Evolutionary conservation across 2,797 vertebrate species (phyloP).

Genomic region (Ataeniobius toweri): DNA sequence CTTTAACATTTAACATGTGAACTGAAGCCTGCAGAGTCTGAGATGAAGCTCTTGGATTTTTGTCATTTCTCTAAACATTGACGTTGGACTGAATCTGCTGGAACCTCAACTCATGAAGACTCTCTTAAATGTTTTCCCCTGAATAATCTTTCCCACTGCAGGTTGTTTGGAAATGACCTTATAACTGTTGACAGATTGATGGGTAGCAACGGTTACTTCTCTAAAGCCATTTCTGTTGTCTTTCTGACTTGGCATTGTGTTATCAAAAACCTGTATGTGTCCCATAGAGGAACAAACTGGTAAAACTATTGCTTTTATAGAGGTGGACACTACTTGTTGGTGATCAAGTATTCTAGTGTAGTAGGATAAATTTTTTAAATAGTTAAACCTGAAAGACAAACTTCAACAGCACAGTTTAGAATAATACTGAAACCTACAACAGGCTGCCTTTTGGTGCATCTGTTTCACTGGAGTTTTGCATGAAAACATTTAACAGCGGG

Average conservation of each 20-base stretch:
- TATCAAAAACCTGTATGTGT: neutral
- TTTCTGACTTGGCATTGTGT: neutral
- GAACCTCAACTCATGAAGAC: no score
- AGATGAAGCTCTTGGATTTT: neutral
- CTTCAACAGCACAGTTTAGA: no score
- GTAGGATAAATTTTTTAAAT: neutral
- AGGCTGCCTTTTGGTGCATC: neutral
- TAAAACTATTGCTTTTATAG: neutral
- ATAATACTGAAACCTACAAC: neutral
- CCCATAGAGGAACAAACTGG: no score
- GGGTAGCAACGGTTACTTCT: neutral
- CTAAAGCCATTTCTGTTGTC: neutral
- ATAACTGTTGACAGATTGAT: neutral
- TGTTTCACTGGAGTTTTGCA: constrained; percentile 26
- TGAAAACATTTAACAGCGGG: constrained; percentile 45
- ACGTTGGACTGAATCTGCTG: no score
- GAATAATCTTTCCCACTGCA: neutral
- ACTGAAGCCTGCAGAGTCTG: neutral
- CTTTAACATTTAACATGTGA: no score
- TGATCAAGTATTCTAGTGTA: neutral
- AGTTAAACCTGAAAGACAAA: neutral
- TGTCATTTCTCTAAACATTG: no score
- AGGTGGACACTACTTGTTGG: no score
- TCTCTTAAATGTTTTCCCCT: neutral
- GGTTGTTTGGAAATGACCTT: neutral